Base-by-base conservation (phyloP, 2,888 invertebrate genomes). In the Brachyptera putata region DNA sequence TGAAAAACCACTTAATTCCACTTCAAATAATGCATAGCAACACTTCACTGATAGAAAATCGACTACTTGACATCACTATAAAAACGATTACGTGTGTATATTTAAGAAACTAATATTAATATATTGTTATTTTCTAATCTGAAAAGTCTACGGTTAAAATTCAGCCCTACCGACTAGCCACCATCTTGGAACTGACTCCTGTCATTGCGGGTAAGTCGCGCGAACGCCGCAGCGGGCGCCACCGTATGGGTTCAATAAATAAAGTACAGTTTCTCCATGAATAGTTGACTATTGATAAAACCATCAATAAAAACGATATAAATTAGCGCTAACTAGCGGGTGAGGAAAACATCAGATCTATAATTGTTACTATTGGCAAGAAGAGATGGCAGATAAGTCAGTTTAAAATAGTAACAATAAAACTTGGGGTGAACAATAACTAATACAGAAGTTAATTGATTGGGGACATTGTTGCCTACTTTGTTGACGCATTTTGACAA, bases 121-220 rank as follows among this genome's bases (percentile, higher is more conserved):
- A 30, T 7, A 7, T 7, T 11, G 11, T 11, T 30, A 30, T 7
- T 30, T 30, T 7, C 11, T 30, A 30, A 30, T 30, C 5, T 30
- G 30, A 30, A 30, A 30, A 30, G 46, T 13, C 46, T 46, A 46
- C 9, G 24, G n/a, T n/a, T 22, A 24, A 46, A 21, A 46, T 22
- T 21, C 24, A 24, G 22, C 22, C 24, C 18, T 24, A 46, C 18
- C 46, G 63, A 59, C 62, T 60, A 58, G 61, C 63, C 58, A 59
- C 63, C 63, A 63, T 63, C 59, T 63, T 63, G 63, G 58, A 56
- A 56, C 56, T 61, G 63, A 41, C 61, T 56, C 60, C 34, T 39
- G 39, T 30, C 30, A 39, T 11, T 30, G 34, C 34, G 5, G 34
- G 39, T 39, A 9, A n/a, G 46, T 30, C 11, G 7, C 7, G 30